These are phyloP conservation scores for Glomeris maerens DNA, from an alignment of 1,140 invertebrate species.

Conservation along the genomic window DNA sequence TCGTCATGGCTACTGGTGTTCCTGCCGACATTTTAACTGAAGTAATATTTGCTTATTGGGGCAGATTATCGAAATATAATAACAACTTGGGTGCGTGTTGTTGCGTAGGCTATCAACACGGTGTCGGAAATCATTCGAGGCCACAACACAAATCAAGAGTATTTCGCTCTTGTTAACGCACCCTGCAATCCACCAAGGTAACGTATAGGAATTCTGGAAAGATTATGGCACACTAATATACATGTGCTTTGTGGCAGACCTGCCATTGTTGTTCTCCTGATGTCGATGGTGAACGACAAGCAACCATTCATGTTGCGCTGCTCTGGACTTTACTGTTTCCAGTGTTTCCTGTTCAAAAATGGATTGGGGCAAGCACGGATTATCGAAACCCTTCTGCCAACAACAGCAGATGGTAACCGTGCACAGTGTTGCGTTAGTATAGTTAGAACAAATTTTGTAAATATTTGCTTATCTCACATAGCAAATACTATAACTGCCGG, in stretches of 20 bases:
- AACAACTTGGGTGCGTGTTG: not conserved
- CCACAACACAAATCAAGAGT: slow-evolving; percentile 78
- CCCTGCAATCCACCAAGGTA: slow-evolving; percentile 77
- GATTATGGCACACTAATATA: slow-evolving; percentile 1
- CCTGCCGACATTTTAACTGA: slow-evolving; percentile 91
- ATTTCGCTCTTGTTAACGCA: slow-evolving; percentile 77
- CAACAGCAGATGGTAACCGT: slow-evolving; percentile 50
- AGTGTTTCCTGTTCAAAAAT: slow-evolving; percentile 91
- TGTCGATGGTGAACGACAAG: slow-evolving; percentile 99
- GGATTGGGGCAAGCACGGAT: slow-evolving; percentile 72
- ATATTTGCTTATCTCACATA: slow-evolving; percentile 1
- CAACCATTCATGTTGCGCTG: slow-evolving; percentile 82
- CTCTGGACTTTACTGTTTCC: slow-evolving; percentile 92
- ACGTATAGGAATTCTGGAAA: slow-evolving; percentile 7
- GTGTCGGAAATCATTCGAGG: slow-evolving; percentile 91
- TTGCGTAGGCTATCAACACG: slow-evolving; percentile 64
- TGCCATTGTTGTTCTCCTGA: slow-evolving; percentile 82
- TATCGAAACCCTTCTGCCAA: slow-evolving; percentile 79
- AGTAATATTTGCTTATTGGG: slow-evolving; percentile 20
- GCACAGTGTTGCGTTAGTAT: slow-evolving; percentile 16
- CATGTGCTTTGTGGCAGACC: slow-evolving; percentile 42
- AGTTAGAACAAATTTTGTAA: slow-evolving; percentile 1
- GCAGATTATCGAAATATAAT: not conserved
- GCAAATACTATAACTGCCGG: slow-evolving; percentile 43
- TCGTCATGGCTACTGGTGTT: slow-evolving; percentile 89